These are phyloP conservation scores for Tiphia femorata DNA, from an alignment of 2,888 invertebrate genomes.

Conservation along the genomic window DNA sequence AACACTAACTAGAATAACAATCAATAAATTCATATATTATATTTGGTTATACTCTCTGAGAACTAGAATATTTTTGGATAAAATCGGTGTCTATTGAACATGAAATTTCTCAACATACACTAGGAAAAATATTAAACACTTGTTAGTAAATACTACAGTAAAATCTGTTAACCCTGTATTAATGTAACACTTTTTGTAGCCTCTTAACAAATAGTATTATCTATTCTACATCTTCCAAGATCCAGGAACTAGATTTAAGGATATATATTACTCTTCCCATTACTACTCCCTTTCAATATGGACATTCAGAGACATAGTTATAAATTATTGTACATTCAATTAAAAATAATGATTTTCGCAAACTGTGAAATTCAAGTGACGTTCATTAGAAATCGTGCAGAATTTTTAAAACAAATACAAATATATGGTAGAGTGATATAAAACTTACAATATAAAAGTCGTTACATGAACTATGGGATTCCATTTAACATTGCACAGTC, in stretches of 20 bases:
- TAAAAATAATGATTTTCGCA: not conserved
- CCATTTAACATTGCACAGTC: too few relatives aligned
- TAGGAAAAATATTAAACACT: conserved; percentile 27
- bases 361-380: not conserved
- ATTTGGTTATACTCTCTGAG: conserved; percentile 32
- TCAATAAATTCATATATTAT: conserved; percentile 23
- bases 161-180: conserved; percentile 42
- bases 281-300: not conserved
- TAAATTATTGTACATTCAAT: too few relatives aligned
- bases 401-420: not conserved
- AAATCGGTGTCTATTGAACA: conserved; percentile 15
- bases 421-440: too few relatives aligned
- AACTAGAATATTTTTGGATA: conserved; percentile 20
- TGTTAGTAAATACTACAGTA: conserved; percentile 28
- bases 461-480: too few relatives aligned
- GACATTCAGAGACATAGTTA: not conserved
- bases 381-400: not conserved
- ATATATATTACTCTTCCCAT: not conserved
- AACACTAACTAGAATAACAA: conserved; percentile 41
- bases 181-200: conserved; percentile 34
- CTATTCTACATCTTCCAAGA: conserved; percentile 21
- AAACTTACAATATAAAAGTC: too few relatives aligned
- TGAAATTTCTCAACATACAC: conserved; percentile 32
- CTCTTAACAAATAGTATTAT: conserved; percentile 38
- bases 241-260: conserved; percentile 33